phyloP scores from a whole-genome alignment of 2,113 vertebrate genomes.

The Spilogale gracilis region DNA sequence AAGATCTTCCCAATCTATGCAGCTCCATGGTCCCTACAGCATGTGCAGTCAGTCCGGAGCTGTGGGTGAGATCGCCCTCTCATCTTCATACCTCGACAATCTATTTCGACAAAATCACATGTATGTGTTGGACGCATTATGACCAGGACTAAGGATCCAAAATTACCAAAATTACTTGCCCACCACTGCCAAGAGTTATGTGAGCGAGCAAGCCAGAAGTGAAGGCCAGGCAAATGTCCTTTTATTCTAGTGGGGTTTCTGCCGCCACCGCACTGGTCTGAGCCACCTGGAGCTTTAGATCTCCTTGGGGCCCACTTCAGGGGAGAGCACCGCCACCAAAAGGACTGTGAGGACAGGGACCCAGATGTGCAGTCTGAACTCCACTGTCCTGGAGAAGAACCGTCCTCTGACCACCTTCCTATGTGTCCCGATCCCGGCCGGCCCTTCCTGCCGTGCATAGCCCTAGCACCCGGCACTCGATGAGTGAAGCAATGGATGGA shows the following conservation, averaged over 20 bases:
- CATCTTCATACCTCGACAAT: rapidly evolving
- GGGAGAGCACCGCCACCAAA: background rate
- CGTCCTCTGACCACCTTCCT: rapidly evolving
- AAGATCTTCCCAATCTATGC: background rate
- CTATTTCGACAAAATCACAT: background rate
- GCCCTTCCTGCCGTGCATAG: rapidly evolving
- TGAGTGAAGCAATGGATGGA: too few relatives aligned
- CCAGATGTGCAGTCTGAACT: background rate
- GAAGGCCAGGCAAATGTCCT: rapidly evolving
- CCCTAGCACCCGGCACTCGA: rapidly evolving
- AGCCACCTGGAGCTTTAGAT: background rate
- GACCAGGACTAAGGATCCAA: background rate
- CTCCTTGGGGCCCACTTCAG: too few relatives aligned
- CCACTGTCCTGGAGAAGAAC: background rate
- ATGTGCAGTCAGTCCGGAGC: background rate
- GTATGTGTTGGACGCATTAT: rapidly evolving
- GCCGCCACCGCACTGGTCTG: background rate
- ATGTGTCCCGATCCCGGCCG: rapidly evolving
- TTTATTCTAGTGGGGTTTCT: rapidly evolving
- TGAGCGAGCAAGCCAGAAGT: rapidly evolving
- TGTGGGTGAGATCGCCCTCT: background rate
- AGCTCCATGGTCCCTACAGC: rapidly evolving
- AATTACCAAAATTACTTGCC: background rate
- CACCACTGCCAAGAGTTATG: rapidly evolving
- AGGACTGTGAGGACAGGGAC: background rate